Evolutionary conservation across 2,888 invertebrate genomes (phyloP), one percentile per base, ranked within the genome.

Genomic region (Polydrusus pterygomalis): DNA sequence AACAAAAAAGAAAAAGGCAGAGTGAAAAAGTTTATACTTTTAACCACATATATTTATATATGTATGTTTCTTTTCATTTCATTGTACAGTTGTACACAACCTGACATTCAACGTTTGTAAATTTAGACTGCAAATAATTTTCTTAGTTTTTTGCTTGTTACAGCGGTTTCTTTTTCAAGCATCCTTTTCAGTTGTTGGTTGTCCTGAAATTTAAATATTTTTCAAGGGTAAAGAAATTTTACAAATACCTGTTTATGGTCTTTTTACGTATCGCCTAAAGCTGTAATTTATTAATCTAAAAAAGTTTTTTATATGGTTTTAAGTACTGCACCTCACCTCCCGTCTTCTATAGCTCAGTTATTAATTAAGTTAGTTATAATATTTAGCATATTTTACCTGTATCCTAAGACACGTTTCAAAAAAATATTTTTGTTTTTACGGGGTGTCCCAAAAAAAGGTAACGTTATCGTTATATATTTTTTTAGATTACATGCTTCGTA

Each of bases 101-200:
- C 18, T 30, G 54, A 54, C 0, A n/a, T 25, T n/a, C 30, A 25
- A 7, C n/a, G 54, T 30, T 54, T n/a, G n/a, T 20, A 13, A 30
- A 25, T 11, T n/a, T 20, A 30, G 13, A 11, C 30, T 30, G 7
- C 20, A 54, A 54, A 54, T 54, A 54, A 30, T 30, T 54, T n/a
- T 30, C n/a, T 54, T 25, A n/a, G 13, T 54, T 25, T 54, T 54
- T 54, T 25, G 54, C 54, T 54, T 54, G 54, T 54, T 54, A n/a
- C n/a, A 54, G 54, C 25, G 54, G 54, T 54, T 25, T 54, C 54
- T 30, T 54, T 54, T 25, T 54, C 54, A 54, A 30, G 30, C 30
- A 30, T 20, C n/a, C 54, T 30, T 30, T 30, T 54, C 54, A 13
- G 54, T 54, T 54, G 54, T 54, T 25, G 30, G 54, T 54, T 54